A percentile compares a stretch with the other conserved stretches of the same genome.
Evolutionary conservation across 2,888 invertebrate species (phyloP).

Genomic region (Apodemia hepburni): DNA sequence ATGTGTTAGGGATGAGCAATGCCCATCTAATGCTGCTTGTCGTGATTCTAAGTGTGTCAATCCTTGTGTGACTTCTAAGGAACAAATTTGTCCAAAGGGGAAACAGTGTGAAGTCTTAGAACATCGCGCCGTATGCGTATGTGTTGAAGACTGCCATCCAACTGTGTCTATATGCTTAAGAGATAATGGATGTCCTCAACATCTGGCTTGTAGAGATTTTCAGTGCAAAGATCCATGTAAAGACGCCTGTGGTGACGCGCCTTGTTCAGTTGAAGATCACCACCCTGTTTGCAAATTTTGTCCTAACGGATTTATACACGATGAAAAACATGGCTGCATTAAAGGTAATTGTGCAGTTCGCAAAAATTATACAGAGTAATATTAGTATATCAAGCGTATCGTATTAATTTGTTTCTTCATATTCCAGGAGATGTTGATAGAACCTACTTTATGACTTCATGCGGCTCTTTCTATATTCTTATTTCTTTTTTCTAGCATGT

Average conservation of each 20-base stretch:
- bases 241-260: conserved; percentile 92
- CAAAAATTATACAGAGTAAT: conserved; percentile 49
- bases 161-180: conserved; percentile 93
- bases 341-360: conserved; percentile 88
- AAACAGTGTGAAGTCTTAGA: conserved; percentile 94
- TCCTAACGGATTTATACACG: conserved; percentile 95
- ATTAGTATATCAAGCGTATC: conserved; percentile 59
- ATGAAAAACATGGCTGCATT: conserved; percentile 95
- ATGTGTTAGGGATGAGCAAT: conserved; percentile 90
- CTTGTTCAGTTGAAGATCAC: conserved; percentile 97
- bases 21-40: conserved; percentile 92
- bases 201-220: conserved; percentile 92
- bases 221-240: conserved; percentile 95
- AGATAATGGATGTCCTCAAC: conserved; percentile 92
- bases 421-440: conserved; percentile 78
- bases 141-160: conserved; percentile 92
- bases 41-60: conserved; percentile 91
- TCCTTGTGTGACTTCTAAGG: conserved; percentile 86
- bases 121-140: conserved; percentile 92
- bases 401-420: conserved; percentile 78
- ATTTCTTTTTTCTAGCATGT: conserved; percentile 69
- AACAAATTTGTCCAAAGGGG: conserved; percentile 87
- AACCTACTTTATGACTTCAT: conserved; percentile 72
- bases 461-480: conserved; percentile 63
- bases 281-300: conserved; percentile 97